These are phyloP conservation scores for Falco punctatus DNA, from an alignment of 2,113 vertebrate species.

Conservation along the genomic window DNA sequence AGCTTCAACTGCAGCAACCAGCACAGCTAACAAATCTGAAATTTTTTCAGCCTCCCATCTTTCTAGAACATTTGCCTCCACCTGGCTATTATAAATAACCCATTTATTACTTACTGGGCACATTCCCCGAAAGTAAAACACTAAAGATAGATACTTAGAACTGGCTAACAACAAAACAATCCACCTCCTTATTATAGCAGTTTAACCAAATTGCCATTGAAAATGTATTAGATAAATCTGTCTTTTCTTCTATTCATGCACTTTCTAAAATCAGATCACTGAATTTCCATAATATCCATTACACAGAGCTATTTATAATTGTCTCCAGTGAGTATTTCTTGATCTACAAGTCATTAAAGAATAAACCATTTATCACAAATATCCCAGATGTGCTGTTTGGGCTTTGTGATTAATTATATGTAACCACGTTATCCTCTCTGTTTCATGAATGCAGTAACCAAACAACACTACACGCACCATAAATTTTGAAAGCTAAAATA, in stretches of 20 bases:
- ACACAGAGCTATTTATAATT: background rate
- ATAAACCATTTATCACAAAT: constrained; percentile 16
- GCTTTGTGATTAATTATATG: constrained; percentile 29
- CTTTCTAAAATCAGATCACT: background rate
- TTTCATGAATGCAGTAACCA: background rate
- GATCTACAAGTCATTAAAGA: background rate
- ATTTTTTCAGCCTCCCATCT: background rate
- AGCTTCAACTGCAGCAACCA: background rate
- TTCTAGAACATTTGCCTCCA: background rate
- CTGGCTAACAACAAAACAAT: background rate
- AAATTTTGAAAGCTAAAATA: constrained; percentile 6
- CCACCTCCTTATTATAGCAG: background rate
- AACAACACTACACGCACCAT: background rate
- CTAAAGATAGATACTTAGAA: background rate
- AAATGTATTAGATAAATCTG: background rate
- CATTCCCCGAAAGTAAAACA: background rate
- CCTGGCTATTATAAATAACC: background rate
- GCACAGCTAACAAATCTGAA: background rate
- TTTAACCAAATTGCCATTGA: background rate
- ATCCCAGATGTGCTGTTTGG: background rate
- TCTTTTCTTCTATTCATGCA: background rate
- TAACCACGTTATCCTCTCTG: background rate
- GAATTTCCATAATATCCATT: background rate
- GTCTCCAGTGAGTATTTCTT: background rate
- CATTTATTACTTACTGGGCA: background rate